A percentile compares a stretch with the other conserved stretches of the same genome.
These are phyloP conservation scores for Syritta pipiens DNA, from an alignment of 2,888 invertebrate genomes.

Conservation along the genomic window DNA sequence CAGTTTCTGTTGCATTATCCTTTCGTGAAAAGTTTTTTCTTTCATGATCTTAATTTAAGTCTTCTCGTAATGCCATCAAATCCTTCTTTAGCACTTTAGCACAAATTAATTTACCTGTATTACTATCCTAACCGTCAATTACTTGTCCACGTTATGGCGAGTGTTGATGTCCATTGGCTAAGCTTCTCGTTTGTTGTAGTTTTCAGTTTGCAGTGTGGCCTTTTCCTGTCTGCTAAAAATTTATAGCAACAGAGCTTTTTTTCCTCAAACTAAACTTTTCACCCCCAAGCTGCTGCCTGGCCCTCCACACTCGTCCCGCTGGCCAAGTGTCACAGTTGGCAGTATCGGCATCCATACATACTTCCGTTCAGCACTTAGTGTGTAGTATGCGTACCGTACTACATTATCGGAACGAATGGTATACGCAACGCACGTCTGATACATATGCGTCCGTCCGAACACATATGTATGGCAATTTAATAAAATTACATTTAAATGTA, in stretches of 20 bases:
- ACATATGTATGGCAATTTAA: slow-evolving; percentile 4
- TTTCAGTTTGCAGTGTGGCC: too few relatives aligned
- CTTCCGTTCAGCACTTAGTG: background rate
- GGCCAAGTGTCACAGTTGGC: slow-evolving; percentile 31
- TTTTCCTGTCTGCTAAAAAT: background rate
- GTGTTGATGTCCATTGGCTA: background rate
- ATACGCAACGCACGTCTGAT: background rate
- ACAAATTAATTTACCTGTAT: too few relatives aligned
- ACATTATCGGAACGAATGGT: background rate
- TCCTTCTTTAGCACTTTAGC: too few relatives aligned
- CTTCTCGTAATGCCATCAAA: too few relatives aligned
- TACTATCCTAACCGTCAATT: background rate
- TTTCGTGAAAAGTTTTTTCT: too few relatives aligned
- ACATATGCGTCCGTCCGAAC: background rate
- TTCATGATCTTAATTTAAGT: too few relatives aligned
- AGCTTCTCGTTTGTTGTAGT: too few relatives aligned
- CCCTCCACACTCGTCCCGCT: background rate
- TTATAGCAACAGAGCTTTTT: slow-evolving; percentile 29
- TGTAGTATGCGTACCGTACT: slow-evolving; percentile 3
- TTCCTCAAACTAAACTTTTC: slow-evolving; percentile 23
- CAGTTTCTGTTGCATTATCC: too few relatives aligned
- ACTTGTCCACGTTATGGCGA: background rate
- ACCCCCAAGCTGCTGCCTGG: background rate
- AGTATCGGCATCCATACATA: slow-evolving; percentile 11
- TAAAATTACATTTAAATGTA: slow-evolving; percentile 29